Percentiles rank a stretch among this genome's conserved stretches.
These are phyloP conservation scores for Galeruca laticollis DNA, from an alignment of 2,888 invertebrate species.

Conservation along the genomic window DNA sequence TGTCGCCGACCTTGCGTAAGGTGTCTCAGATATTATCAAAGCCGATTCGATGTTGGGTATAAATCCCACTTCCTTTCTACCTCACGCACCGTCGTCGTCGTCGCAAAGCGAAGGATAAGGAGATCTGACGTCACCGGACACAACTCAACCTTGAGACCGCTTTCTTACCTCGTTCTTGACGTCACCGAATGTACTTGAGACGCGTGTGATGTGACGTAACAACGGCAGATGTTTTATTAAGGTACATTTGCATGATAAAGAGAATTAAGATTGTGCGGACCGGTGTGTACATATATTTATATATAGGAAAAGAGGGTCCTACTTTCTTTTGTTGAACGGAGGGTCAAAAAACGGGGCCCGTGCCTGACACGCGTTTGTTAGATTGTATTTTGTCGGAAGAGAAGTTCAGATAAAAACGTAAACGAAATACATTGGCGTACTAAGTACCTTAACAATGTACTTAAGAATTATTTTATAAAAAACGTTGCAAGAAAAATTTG, in stretches of 20 bases:
- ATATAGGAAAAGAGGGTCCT: constrained; percentile 55
- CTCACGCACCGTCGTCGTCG: constrained; percentile 7
- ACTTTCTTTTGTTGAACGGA: constrained; percentile 64
- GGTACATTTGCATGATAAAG: constrained; percentile 65
- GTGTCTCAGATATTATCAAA: constrained; percentile 20
- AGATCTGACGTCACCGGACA: constrained; percentile 64
- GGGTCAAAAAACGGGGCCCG: constrained; percentile 66
- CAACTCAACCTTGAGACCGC: constrained; percentile 65
- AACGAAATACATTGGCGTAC: constrained; percentile 59
- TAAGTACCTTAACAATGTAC: background rate
- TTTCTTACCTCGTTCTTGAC: constrained; percentile 60
- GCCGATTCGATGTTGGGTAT: constrained; percentile 5
- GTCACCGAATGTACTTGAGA: constrained; percentile 56
- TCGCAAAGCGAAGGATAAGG: constrained; percentile 33
- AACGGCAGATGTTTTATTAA: constrained; percentile 62
- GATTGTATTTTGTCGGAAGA: constrained; percentile 63
- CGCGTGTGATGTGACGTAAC: constrained; percentile 58
- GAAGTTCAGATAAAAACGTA: constrained; percentile 61
- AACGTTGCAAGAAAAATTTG: too few species aligned
- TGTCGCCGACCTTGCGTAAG: constrained; percentile 29
- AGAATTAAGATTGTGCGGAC: constrained; percentile 65
- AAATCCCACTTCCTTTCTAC: constrained; percentile 45
- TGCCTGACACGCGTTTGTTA: constrained; percentile 65
- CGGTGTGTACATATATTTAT: constrained; percentile 60
- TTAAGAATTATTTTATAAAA: background rate